These are phyloP conservation scores for Notodonta dromedarius DNA, from an alignment of 2,888 invertebrate species.

Conservation along the genomic window DNA sequence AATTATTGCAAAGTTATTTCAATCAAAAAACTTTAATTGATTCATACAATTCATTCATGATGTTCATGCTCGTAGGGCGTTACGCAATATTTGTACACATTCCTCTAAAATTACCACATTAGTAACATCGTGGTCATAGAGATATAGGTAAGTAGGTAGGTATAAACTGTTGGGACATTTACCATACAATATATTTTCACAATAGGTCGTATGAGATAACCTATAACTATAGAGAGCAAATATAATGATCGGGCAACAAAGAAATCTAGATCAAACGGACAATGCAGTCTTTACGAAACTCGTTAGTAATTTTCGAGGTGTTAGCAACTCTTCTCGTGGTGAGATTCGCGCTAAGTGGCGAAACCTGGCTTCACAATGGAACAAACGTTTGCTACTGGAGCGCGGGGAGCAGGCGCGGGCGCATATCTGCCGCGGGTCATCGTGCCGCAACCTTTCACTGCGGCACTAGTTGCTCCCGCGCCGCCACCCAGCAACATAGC, in stretches of 20 bases:
- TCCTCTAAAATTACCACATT: not conserved
- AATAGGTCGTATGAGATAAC: slow-evolving; percentile 48
- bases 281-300: slow-evolving; percentile 76
- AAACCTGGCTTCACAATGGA: slow-evolving; percentile 68
- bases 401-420: slow-evolving; percentile 35
- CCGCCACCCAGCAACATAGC: not conserved
- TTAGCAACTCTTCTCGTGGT: slow-evolving; percentile 70
- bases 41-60: not conserved
- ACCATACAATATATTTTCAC: not conserved
- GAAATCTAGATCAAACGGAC: slow-evolving; percentile 78
- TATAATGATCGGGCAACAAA: slow-evolving; percentile 55
- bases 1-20: no score
- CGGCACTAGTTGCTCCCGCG: slow-evolving; percentile 13
- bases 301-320: slow-evolving; percentile 69
- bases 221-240: slow-evolving; percentile 48
- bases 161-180: not conserved
- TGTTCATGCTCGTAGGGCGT: no score
- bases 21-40: no score
- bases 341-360: slow-evolving; percentile 78
- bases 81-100: not conserved
- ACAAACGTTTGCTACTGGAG: slow-evolving; percentile 51
- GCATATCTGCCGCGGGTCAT: slow-evolving; percentile 64
- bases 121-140: not conserved
- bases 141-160: not conserved
- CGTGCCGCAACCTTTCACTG: slow-evolving; percentile 71